phyloP scores from a whole-genome alignment of 2,888 invertebrate genomes.

The Oasisia sp. region DNA sequence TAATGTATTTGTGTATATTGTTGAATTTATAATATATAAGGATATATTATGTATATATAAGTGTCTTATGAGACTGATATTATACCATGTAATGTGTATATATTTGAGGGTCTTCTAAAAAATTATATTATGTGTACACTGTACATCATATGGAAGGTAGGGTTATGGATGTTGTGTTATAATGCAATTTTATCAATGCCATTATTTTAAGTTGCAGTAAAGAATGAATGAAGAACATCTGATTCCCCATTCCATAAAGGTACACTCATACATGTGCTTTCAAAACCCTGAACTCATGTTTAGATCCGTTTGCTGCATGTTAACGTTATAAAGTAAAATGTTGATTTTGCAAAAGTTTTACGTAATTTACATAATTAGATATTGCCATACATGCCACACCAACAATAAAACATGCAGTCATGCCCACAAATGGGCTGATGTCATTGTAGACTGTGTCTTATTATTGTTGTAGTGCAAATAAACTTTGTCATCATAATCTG shows the following conservation, averaged over 20 bases:
- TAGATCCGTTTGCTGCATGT: neutral
- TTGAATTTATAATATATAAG: constrained; percentile 5
- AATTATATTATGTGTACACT: neutral
- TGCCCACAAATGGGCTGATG: neutral
- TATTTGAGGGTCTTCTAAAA: neutral
- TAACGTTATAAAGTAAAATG: too few relatives aligned
- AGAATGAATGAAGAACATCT: neutral
- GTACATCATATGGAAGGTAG: too few relatives aligned
- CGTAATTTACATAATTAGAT: neutral
- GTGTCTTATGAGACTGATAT: neutral
- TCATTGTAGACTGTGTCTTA: neutral
- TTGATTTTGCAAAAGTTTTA: neutral
- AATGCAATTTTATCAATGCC: neutral
- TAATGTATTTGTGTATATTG: neutral
- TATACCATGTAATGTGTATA: neutral
- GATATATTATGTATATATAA: neutral
- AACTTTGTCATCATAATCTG: neutral
- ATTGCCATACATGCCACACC: neutral
- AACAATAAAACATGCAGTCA: neutral
- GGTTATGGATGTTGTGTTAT: neutral
- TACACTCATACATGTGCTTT: neutral
- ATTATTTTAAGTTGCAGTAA: neutral
- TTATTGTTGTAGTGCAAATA: neutral
- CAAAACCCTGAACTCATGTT: neutral
- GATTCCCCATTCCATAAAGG: neutral